Conservation (phyloP, 2,888 invertebrate genomes). For the Macaria notata region DNA sequence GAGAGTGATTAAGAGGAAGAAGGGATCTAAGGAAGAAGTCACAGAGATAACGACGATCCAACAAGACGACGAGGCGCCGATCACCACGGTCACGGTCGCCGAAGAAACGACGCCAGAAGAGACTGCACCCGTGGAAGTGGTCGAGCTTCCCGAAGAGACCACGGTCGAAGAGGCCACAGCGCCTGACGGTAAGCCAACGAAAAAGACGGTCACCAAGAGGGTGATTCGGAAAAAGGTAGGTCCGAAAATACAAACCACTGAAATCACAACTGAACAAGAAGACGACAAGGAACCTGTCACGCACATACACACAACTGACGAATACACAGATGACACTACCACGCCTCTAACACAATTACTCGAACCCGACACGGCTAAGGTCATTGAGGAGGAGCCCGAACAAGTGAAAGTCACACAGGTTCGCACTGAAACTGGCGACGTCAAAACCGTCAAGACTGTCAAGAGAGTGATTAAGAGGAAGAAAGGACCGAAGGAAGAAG, state of each 20-base stretch:
- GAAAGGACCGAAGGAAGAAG: conserved; percentile 35
- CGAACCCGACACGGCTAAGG: conserved; percentile 3
- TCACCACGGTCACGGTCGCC: conserved; percentile 34
- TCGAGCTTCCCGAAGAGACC: conserved; percentile 38
- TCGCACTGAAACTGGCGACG: conserved; percentile 41
- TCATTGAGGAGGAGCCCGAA: conserved; percentile 1
- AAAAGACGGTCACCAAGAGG: conserved; percentile 40
- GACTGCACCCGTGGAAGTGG: conserved; percentile 27
- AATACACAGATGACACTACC: conserved; percentile 31
- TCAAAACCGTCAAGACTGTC: conserved; percentile 32
- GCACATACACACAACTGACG: conserved; percentile 45
- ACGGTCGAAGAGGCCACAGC: conserved; percentile 31
- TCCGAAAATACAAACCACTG: conserved; percentile 46
- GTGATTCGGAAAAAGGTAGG: conserved; percentile 63
- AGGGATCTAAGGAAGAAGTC: conserved; percentile 35
- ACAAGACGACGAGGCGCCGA: conserved; percentile 41
- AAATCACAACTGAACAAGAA: conserved; percentile 51
- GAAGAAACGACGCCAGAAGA: conserved; percentile 21
- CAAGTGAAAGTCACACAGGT: conserved; percentile 36
- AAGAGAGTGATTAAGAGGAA: conserved; percentile 47
- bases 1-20: conserved; percentile 43
- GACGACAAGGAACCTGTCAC: conserved; percentile 41
- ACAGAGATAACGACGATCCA: conserved; percentile 40
- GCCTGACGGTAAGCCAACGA: conserved; percentile 33
- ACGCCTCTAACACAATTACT: conserved; percentile 25